Percentiles rank a stretch among this genome's conserved stretches.
phyloP scores from a whole-genome alignment of 2,797 vertebrate species.

The Propithecus deckenii region DNA sequence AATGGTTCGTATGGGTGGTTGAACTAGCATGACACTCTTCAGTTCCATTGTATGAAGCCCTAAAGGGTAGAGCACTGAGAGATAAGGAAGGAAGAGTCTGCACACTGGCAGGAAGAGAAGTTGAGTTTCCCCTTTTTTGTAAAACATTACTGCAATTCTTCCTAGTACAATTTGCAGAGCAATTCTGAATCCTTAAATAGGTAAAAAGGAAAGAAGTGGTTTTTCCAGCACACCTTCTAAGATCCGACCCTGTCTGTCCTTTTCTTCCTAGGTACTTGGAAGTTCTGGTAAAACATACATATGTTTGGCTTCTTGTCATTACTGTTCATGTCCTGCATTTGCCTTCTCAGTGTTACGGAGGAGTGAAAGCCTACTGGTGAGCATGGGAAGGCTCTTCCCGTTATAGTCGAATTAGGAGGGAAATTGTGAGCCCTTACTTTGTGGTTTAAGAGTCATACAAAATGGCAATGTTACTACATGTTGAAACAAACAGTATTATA shows the following conservation, averaged over 20 bases:
- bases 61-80: background rate
- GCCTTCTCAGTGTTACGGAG: conserved; percentile 91
- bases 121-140: background rate
- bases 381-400: conserved; percentile 52
- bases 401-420: background rate
- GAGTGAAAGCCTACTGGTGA: conserved; percentile 92
- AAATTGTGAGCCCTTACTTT: background rate
- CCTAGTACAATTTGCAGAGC: background rate
- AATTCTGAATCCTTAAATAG: background rate
- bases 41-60: background rate
- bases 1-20: background rate
- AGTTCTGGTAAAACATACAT: conserved; percentile 92
- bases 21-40: background rate
- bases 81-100: background rate
- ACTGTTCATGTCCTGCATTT: conserved; percentile 95
- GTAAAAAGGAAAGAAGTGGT: background rate
- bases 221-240: background rate
- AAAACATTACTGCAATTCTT: background rate
- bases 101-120: background rate
- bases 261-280: conserved; percentile 89
- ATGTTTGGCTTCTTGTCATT: conserved; percentile 94
- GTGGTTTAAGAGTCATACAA: background rate
- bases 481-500: background rate
- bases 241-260: background rate
- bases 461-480: background rate